A percentile compares a stretch with the other conserved stretches of the same genome.
Evolutionary conservation across 1,140 invertebrate genomes (phyloP).

Genomic region (Xylocopa sonorina): DNA sequence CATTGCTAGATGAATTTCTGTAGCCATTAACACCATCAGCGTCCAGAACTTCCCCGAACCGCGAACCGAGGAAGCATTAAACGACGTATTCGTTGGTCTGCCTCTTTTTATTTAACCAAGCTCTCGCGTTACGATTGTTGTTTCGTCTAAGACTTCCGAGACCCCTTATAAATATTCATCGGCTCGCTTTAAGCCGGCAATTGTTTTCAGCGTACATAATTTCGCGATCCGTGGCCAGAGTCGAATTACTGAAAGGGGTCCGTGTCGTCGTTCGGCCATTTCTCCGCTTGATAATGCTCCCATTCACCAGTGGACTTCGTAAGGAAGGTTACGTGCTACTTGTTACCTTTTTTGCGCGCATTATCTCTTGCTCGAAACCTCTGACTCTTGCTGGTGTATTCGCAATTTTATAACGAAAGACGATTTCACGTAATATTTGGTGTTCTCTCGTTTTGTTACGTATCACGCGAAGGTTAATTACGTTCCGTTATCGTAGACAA

Average conservation of each 20-base stretch:
- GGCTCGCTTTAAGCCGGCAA: constrained; percentile 34
- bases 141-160: constrained; percentile 40
- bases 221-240: constrained; percentile 46
- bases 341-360: neutral
- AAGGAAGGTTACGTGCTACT: neutral
- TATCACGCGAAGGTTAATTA: too few relatives aligned
- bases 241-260: constrained; percentile 52
- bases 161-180: constrained; percentile 43
- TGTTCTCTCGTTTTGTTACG: too few relatives aligned
- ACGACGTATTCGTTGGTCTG: constrained; percentile 1
- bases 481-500: too few relatives aligned
- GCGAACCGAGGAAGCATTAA: constrained; percentile 3
- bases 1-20: neutral
- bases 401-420: too few relatives aligned
- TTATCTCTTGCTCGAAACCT: too few relatives aligned
- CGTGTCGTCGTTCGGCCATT: constrained; percentile 12
- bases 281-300: constrained; percentile 21
- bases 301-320: constrained; percentile 27
- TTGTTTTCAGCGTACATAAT: constrained; percentile 46
- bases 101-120: constrained; percentile 18
- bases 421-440: too few relatives aligned
- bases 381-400: too few relatives aligned
- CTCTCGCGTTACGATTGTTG: constrained; percentile 41
- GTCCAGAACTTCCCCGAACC: neutral
- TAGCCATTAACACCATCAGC: neutral